Evolutionary conservation across 2,113 vertebrate species (phyloP).

Genomic region (Phaetusa simplex): DNA sequence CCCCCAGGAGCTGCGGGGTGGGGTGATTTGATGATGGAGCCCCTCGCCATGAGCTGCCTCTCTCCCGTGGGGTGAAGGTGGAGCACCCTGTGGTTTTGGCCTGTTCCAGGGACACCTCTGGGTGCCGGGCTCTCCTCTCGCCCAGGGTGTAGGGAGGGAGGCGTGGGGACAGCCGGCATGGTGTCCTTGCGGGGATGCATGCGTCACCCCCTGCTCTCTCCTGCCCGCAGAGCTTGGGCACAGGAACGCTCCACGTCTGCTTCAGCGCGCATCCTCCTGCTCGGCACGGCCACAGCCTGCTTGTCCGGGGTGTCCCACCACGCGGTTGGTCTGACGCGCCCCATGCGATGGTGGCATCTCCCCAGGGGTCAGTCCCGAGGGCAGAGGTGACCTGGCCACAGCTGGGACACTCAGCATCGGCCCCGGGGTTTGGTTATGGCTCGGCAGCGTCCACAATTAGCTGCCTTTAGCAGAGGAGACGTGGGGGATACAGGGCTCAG

Average conservation of each 20-base stretch:
- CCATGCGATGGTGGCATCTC: not conserved
- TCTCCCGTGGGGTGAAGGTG: not conserved
- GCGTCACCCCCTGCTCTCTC: not conserved
- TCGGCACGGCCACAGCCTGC: not conserved
- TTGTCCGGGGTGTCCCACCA: fast-evolving
- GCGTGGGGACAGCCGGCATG: fast-evolving
- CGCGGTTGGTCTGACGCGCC: fast-evolving
- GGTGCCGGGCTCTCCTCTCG: not conserved
- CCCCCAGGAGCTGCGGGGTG: not conserved
- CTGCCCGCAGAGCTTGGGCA: not conserved
- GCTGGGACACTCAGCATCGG: fast-evolving
- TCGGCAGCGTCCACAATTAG: not conserved
- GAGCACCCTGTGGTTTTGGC: not conserved
- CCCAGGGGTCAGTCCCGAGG: not conserved
- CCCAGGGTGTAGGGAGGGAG: not conserved
- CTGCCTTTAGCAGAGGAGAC: not conserved
- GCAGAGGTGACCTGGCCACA: not conserved
- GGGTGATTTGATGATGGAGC: not conserved
- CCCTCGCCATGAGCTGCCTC: not conserved
- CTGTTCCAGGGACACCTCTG: not conserved
- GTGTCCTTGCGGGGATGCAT: fast-evolving
- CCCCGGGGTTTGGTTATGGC: not conserved
- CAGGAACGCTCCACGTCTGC: fast-evolving
- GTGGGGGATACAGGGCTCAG: not conserved
- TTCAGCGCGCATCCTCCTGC: fast-evolving